phyloP scores from a whole-genome alignment of 1,140 invertebrate species.

The Ridgeia piscesae region DNA sequence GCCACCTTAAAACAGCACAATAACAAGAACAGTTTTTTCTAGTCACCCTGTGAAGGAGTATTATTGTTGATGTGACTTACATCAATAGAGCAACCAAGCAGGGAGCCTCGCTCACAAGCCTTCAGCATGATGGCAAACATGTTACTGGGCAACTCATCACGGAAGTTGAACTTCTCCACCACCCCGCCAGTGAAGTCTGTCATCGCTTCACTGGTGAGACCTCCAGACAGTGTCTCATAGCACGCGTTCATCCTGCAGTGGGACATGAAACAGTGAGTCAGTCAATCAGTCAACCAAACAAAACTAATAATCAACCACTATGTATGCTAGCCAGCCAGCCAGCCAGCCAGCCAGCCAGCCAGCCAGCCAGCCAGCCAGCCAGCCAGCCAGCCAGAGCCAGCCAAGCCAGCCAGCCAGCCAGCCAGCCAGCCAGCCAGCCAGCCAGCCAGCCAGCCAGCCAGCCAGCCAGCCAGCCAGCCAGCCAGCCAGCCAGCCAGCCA shows the following conservation, averaged over 20 bases:
- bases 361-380: no score
- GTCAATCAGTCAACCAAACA: neutral
- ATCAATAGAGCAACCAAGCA: slow-evolving; percentile 97
- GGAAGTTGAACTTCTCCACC: slow-evolving; percentile 44
- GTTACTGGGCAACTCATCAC: slow-evolving; percentile 62
- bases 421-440: no score
- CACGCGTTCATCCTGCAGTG: slow-evolving; percentile 57
- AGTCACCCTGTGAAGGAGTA: no score
- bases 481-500: no score
- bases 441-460: no score
- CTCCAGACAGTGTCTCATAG: slow-evolving; percentile 68
- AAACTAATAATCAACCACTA: neutral
- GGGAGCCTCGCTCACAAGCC: slow-evolving; percentile 86
- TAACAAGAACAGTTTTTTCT: neutral
- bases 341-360: no score
- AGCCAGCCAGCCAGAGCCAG: no score
- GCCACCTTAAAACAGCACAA: no score
- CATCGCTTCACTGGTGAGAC: slow-evolving; percentile 69
- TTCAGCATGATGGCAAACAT: slow-evolving; percentile 89
- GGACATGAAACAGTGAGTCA: neutral
- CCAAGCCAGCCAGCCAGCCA: no score
- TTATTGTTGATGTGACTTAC: slow-evolving; percentile 58
- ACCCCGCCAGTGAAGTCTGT: slow-evolving; percentile 68
- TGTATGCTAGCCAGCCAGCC: no score
- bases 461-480: no score